Evolutionary conservation across 2,888 invertebrate species (phyloP).

Genomic region (Troglohyphantes excavatus): DNA sequence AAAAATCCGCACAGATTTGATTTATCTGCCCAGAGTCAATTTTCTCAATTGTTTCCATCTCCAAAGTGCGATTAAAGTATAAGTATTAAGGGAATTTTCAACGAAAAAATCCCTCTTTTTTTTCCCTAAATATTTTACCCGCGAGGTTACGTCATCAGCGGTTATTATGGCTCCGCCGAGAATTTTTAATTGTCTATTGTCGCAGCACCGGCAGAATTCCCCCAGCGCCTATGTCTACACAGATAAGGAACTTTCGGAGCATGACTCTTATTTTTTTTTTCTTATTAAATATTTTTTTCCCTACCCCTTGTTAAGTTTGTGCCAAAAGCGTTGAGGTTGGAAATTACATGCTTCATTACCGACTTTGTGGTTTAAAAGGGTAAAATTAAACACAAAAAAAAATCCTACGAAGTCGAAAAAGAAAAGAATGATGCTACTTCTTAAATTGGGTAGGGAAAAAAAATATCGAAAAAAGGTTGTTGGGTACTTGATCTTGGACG

Average conservation of each 20-base stretch:
- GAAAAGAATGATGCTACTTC: constrained; percentile 71
- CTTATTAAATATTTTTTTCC: constrained; percentile 47
- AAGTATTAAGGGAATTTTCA: constrained; percentile 46
- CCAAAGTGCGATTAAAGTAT: constrained; percentile 70
- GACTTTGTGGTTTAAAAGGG: constrained; percentile 66
- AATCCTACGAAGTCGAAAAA: constrained; percentile 29
- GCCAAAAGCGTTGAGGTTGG: constrained; percentile 70
- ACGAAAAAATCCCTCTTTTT: constrained; percentile 14
- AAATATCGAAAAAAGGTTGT: constrained; percentile 42
- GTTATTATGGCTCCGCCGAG: constrained; percentile 68
- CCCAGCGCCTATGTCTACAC: constrained; percentile 65
- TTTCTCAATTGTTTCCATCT: background rate
- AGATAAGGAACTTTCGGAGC: constrained; percentile 55
- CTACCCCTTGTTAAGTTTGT: constrained; percentile 65
- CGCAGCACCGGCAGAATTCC: constrained; percentile 34
- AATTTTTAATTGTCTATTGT: constrained; percentile 77
- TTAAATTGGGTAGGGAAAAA: constrained; percentile 68
- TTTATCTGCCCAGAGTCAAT: background rate
- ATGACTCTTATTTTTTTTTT: constrained; percentile 46
- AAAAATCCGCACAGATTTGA: background rate
- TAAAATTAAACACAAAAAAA: constrained; percentile 16
- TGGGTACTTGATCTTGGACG: constrained; percentile 63
- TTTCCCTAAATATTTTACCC: constrained; percentile 60
- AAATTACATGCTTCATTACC: constrained; percentile 78
- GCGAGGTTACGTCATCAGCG: constrained; percentile 74